These are phyloP conservation scores for Discoglossus pictus DNA, from an alignment of 2,797 vertebrate genomes.

Conservation along the genomic window DNA sequence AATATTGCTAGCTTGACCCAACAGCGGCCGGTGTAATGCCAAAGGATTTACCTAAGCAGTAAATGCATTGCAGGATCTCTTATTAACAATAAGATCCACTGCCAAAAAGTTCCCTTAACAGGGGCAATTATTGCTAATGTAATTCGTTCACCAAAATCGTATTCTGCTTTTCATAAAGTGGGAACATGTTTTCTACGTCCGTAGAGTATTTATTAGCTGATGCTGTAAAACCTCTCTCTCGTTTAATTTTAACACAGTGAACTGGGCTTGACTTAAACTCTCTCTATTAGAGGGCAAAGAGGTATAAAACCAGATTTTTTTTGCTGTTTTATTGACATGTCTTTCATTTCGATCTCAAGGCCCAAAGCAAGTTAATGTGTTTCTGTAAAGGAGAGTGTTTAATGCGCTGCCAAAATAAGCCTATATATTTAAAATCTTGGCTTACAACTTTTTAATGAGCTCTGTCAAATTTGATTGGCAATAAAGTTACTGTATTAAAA, in stretches of 20 bases:
- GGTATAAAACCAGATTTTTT: conserved; percentile 34
- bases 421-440: conserved; percentile 30
- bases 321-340: conserved; percentile 45
- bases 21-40: conserved; percentile 17
- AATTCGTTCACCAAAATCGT: conserved; percentile 40
- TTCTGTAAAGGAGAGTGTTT: conserved; percentile 38
- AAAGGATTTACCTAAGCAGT: conserved; percentile 27
- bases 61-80: conserved; percentile 21
- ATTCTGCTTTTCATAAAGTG: conserved; percentile 48
- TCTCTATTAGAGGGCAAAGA: neutral
- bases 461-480: conserved; percentile 51
- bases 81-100: conserved; percentile 18
- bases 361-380: conserved; percentile 43
- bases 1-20: conserved; percentile 8
- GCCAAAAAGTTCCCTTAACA: conserved; percentile 44
- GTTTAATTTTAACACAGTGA: conserved; percentile 50
- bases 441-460: conserved; percentile 45
- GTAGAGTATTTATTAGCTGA: conserved; percentile 43
- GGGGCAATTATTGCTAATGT: conserved; percentile 47
- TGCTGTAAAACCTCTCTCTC: conserved; percentile 43
- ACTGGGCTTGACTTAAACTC: conserved; percentile 25
- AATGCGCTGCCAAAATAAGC: conserved; percentile 41
- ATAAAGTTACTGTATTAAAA: conserved; percentile 51
- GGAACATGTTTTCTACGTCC: conserved; percentile 47
- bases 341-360: conserved; percentile 48